Base-by-base conservation (phyloP, 2,888 invertebrate genomes). In the Furcula furcula region DNA sequence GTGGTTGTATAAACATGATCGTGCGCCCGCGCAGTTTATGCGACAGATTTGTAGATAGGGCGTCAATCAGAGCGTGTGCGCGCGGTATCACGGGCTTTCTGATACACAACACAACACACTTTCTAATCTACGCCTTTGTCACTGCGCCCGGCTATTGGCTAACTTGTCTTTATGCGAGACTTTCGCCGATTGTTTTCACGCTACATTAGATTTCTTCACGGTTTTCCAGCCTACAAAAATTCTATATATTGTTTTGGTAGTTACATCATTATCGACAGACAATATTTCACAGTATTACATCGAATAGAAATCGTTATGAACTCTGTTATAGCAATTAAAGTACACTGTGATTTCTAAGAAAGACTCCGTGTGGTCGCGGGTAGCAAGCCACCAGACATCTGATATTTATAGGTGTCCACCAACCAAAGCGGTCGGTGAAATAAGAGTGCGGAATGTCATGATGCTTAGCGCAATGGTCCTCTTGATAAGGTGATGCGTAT, bases 161-260 rank as follows among this genome's bases (percentile, higher is more conserved):
- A 82, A 78, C 78, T 77, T 73, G 69, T 65, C 61, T 74, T 58
- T 76, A 76, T 74, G 73, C 66, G 72, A 71, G 73, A 86, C 87
- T 88, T 88, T 88, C 88, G 85, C 88, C 85, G 76, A 87, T 87
- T 87, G 88, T 87, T 86, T 87, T 85, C 84, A 86, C 79, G 83
- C 76, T 76, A 71, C 76, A 86, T 81, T 84, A 78, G 71, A 71
- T 75, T 68, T 74, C 63, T 78, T 75, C 72, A 77, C 69, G 76
- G 71, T 67, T 64, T 71, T 73, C 68, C 72, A 56, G 69, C 60
- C 59, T 63, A 60, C 59, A 66, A 76, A 70, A 68, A 71, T 66
- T 56, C 54, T 64, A 72, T 67, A 65, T 66, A 65, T 72, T 65
- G 64, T 62, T 59, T 63, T 52, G 36, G 55, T 28, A 36, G 19